Conservation (phyloP, 2,888 invertebrate genomes). For the Frankliniella fusca region DNA sequence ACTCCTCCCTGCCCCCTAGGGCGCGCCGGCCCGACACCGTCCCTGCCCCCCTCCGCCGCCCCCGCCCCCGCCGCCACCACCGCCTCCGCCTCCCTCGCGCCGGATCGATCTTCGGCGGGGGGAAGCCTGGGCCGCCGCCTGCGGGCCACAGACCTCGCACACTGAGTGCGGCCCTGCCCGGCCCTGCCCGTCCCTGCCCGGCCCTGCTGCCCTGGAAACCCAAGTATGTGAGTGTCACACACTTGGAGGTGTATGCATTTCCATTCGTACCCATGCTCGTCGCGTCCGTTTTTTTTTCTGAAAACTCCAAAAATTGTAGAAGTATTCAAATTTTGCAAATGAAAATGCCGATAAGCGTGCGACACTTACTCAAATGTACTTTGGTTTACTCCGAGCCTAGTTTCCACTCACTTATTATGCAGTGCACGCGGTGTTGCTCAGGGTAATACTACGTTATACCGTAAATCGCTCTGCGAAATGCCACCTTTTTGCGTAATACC, state of each 20-base stretch:
- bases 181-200: not conserved
- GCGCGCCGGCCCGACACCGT: not conserved
- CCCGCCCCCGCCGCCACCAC: constrained; percentile 28
- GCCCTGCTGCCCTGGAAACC: not conserved
- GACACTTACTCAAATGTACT: too few species aligned
- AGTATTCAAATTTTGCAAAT: too few species aligned
- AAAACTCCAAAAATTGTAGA: too few species aligned
- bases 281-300: not conserved
- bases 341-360: too few species aligned
- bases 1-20: not conserved
- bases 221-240: too few species aligned
- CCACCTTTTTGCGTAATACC: too few species aligned
- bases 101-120: not conserved
- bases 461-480: too few species aligned
- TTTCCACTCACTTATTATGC: too few species aligned
- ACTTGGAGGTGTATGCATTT: too few species aligned
- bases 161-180: not conserved
- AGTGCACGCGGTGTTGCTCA: too few species aligned
- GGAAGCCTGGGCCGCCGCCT: not conserved
- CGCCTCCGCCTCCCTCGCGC: not conserved
- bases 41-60: constrained; percentile 10
- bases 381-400: too few species aligned
- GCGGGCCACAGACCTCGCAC: not conserved
- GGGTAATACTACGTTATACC: too few species aligned
- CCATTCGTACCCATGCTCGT: not conserved